These are phyloP conservation scores for Poeciliopsis paucimaculata DNA, from an alignment of 2,797 vertebrate genomes.

Conservation along the genomic window DNA sequence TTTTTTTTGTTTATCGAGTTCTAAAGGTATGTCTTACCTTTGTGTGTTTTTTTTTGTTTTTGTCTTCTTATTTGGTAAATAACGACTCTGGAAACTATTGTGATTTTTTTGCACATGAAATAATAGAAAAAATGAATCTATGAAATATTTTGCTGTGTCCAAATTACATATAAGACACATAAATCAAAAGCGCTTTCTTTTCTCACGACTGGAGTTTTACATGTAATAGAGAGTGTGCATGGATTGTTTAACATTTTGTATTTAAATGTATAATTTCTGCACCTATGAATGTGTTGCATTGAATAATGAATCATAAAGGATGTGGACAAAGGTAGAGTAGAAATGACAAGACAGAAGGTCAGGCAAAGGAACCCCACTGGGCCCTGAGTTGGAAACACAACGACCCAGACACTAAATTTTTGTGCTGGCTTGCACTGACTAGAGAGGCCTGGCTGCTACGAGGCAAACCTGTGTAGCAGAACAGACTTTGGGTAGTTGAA, in stretches of 20 bases:
- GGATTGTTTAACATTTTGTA: not conserved
- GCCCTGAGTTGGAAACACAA: not conserved
- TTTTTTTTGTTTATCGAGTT: not conserved
- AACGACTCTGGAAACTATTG: not conserved
- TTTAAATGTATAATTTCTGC: no score
- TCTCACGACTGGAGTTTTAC: not conserved
- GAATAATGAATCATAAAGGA: not conserved
- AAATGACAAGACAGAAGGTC: not conserved
- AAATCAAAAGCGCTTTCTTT: not conserved
- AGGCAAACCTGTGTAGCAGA: not conserved
- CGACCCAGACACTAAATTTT: not conserved
- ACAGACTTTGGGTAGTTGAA: not conserved
- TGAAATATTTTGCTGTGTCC: not conserved
- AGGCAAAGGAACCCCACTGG: not conserved
- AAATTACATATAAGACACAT: not conserved
- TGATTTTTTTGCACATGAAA: not conserved
- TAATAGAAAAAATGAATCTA: not conserved
- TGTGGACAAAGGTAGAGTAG: not conserved
- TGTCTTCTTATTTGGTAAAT: not conserved
- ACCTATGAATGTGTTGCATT: no score
- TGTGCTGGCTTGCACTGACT: not conserved
- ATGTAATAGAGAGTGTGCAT: not conserved
- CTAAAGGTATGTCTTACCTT: not conserved
- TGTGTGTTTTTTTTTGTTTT: not conserved
- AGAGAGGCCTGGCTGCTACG: not conserved